A percentile compares a stretch with the other conserved stretches of the same genome.
phyloP scores from a whole-genome alignment of 1,140 invertebrate genomes.

The Atta colombica region DNA sequence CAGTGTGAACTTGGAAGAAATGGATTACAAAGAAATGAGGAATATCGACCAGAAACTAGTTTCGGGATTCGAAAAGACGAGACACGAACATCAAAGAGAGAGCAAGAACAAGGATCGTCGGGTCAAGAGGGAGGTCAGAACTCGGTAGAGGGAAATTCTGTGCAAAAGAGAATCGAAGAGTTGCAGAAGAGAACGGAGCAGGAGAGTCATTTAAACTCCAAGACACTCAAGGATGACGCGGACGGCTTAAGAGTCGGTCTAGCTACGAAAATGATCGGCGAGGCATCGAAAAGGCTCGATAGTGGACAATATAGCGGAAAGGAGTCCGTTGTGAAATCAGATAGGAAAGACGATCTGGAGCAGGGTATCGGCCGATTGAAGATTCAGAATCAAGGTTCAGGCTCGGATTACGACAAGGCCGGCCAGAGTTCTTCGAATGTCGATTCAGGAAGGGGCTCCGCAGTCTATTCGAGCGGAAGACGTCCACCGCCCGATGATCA shows the following conservation, averaged over 20 bases:
- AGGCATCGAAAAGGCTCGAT: slow-evolving; percentile 75
- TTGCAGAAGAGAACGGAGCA: slow-evolving; percentile 79
- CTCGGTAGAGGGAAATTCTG: slow-evolving; percentile 49
- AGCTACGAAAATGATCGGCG: slow-evolving; percentile 62
- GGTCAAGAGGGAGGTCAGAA: slow-evolving; percentile 69
- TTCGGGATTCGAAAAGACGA: slow-evolving; percentile 82
- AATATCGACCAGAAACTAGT: slow-evolving; percentile 83
- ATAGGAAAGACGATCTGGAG: slow-evolving; percentile 82
- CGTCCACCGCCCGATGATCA: slow-evolving; percentile 84
- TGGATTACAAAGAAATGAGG: slow-evolving; percentile 81
- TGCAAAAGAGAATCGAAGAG: slow-evolving; percentile 82
- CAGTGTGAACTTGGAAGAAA: slow-evolving; percentile 77
- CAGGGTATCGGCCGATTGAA: slow-evolving; percentile 84
- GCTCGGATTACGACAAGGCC: slow-evolving; percentile 91
- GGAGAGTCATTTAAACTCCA: slow-evolving; percentile 73
- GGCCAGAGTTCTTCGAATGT: slow-evolving; percentile 90
- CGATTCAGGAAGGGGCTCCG: slow-evolving; percentile 92
- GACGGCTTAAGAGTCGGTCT: slow-evolving; percentile 68
- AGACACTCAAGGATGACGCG: slow-evolving; percentile 71
- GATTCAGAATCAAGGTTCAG: slow-evolving; percentile 87
- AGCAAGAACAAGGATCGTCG: slow-evolving; percentile 59
- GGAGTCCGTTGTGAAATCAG: slow-evolving; percentile 74
- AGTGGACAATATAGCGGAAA: slow-evolving; percentile 70
- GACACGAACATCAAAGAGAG: slow-evolving; percentile 77
- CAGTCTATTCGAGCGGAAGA: slow-evolving; percentile 91